Conservation (phyloP, 2,113 vertebrate genomes). For the Cacatua alba region DNA sequence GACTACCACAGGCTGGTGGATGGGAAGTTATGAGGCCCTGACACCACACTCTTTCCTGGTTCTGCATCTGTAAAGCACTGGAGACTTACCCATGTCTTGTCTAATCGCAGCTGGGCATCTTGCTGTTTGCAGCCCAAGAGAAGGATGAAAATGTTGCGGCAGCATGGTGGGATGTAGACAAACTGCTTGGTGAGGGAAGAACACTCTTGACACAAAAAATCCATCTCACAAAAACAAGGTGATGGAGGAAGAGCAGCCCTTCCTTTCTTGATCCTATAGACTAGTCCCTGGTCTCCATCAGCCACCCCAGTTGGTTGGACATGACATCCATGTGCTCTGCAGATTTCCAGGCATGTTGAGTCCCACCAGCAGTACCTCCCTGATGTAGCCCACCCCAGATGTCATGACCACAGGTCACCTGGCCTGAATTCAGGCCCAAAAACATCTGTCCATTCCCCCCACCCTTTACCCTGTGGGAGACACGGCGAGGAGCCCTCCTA, state of each 20-base stretch:
- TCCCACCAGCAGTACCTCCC: neutral
- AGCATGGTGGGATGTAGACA: neutral
- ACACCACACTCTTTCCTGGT: neutral
- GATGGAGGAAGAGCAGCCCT: neutral
- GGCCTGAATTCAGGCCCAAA: neutral
- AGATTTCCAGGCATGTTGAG: neutral
- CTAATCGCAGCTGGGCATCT: neutral
- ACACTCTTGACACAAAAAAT: neutral
- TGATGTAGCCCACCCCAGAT: neutral
- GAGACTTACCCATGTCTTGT: neutral
- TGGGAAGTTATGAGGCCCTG: neutral
- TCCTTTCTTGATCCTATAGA: neutral
- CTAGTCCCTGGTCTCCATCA: neutral
- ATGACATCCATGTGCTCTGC: accelerated
- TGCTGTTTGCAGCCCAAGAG: neutral
- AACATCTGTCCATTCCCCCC: accelerated
- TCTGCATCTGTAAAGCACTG: neutral
- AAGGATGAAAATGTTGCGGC: neutral
- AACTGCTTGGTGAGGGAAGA: neutral
- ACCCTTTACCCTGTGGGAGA: neutral
- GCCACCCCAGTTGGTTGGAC: neutral
- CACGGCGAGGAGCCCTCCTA: neutral
- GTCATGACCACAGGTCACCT: neutral
- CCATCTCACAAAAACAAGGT: neutral
- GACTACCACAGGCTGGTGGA: neutral